These are phyloP conservation scores for Campoletis sonorensis DNA, from an alignment of 1,140 invertebrate species.

Conservation along the genomic window DNA sequence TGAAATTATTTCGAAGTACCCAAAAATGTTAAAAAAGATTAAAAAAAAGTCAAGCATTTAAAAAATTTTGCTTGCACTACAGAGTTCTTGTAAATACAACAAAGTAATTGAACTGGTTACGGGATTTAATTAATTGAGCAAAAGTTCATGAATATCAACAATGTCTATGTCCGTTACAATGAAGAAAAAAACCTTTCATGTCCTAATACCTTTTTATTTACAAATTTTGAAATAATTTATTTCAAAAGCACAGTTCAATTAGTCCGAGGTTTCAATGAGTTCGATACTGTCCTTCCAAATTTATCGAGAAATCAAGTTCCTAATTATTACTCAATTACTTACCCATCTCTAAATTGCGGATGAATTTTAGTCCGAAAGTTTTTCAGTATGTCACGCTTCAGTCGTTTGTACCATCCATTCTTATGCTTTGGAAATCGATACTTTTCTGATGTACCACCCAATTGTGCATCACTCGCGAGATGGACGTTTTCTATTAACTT, in stretches of 20 bases:
- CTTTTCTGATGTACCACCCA: conserved; percentile 31
- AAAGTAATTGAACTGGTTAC: no score
- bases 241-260: background rate
- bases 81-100: no score
- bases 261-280: background rate
- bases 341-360: conserved; percentile 52
- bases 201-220: no score
- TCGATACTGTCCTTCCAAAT: background rate
- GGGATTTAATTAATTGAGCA: no score
- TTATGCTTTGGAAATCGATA: conserved; percentile 44
- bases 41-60: no score
- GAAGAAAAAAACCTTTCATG: no score
- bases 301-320: background rate
- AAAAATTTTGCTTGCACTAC: no score
- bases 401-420: conserved; percentile 56
- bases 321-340: conserved; percentile 48
- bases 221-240: no score
- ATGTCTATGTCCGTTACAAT: no score
- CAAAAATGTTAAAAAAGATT: no score
- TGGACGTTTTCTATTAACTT: conserved; percentile 19
- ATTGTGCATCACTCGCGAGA: conserved; percentile 17
- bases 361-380: conserved; percentile 58
- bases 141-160: no score
- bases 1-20: no score
- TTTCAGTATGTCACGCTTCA: conserved; percentile 60